phyloP scores from a whole-genome alignment of 2,797 vertebrate genomes.

The Amblyraja radiata region DNA sequence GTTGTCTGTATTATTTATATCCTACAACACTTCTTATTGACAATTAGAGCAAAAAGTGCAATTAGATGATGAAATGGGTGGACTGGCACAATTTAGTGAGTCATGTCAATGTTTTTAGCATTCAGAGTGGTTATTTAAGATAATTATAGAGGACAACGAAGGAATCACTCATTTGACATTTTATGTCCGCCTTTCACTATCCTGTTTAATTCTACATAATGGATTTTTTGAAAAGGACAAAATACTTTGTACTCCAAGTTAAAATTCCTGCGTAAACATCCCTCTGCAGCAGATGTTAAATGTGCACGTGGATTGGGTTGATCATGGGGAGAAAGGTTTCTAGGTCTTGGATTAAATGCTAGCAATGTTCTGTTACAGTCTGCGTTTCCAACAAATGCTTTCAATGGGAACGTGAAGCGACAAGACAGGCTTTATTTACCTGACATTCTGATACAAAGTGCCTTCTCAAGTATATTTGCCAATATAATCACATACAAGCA shows the following conservation, averaged over 20 bases:
- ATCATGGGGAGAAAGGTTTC: not conserved
- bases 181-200: not conserved
- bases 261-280: not conserved
- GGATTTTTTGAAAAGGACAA: not conserved
- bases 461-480: not conserved
- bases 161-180: not conserved
- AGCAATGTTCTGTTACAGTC: not conserved
- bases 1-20: conserved; percentile 19
- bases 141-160: not conserved
- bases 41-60: conserved; percentile 17
- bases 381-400: not conserved
- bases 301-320: not conserved
- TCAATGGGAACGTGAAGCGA: not conserved
- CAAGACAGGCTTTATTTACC: not conserved
- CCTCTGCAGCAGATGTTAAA: not conserved
- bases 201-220: not conserved
- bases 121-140: conserved; percentile 23
- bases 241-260: not conserved
- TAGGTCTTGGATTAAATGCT: not conserved
- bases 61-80: conserved; percentile 25
- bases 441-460: not conserved
- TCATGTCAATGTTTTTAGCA: conserved; percentile 21
- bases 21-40: not conserved
- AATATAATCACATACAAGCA: not conserved
- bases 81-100: not conserved